Conservation (phyloP, 1,140 invertebrate genomes). For the Medauroidea extradentata region DNA sequence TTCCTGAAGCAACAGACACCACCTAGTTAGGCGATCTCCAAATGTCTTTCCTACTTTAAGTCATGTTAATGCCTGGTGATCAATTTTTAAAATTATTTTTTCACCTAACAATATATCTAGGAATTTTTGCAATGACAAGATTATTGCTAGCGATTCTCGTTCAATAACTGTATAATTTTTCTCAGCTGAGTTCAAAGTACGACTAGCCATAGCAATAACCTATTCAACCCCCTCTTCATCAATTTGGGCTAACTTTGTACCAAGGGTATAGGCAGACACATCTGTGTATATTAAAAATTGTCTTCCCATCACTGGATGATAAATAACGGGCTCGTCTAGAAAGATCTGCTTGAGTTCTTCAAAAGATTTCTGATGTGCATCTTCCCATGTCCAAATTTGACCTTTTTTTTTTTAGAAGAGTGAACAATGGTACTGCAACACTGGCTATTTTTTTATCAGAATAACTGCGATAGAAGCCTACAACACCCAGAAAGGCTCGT, state of each 20-base stretch:
- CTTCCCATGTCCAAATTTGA: constrained; percentile 13
- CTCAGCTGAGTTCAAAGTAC: too few species aligned
- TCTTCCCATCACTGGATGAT: constrained; percentile 17
- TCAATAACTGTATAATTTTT: too few species aligned
- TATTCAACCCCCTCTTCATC: too few species aligned
- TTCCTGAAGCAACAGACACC: too few species aligned
- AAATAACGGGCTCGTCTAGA: constrained; percentile 16
- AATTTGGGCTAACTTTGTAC: constrained; percentile 29
- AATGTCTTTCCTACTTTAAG: too few species aligned
- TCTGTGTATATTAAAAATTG: constrained; percentile 28
- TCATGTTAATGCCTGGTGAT: too few species aligned
- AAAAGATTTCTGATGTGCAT: constrained; percentile 21
- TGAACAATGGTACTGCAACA: constrained; percentile 25
- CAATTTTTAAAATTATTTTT: too few species aligned
- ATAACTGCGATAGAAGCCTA: constrained; percentile 43
- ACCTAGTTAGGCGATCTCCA: too few species aligned
- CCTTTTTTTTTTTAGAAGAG: constrained; percentile 30
- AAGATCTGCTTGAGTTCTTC: constrained; percentile 17
- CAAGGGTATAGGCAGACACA: constrained; percentile 25
- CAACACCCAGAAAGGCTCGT: constrained; percentile 41
- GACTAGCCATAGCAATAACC: too few species aligned
- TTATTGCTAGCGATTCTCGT: too few species aligned
- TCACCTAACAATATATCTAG: too few species aligned
- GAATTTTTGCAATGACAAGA: too few species aligned
- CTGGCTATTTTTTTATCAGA: constrained; percentile 25